Evolutionary conservation across 2,888 invertebrate genomes (phyloP).

Genomic region (Caenorhabditis sp.): DNA sequence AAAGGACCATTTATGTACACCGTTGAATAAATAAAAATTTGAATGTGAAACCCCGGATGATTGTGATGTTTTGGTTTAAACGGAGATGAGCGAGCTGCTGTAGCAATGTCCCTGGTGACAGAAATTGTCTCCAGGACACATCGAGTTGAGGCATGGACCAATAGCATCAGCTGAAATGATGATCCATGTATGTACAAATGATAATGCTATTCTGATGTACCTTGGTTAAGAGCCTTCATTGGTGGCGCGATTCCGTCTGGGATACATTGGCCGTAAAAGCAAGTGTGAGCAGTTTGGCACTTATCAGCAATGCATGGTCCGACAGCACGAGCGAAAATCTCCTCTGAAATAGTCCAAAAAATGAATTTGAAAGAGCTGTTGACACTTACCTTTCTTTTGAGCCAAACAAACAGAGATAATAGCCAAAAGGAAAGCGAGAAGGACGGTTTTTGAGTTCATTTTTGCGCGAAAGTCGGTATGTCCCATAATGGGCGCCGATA

Average conservation of each 20-base stretch:
- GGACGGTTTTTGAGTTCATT: conserved; percentile 36
- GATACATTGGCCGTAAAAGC: conserved; percentile 67
- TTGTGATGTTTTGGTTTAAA: not conserved
- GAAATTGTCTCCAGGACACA: conserved; percentile 61
- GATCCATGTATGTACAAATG: too few species aligned
- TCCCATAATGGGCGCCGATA: conserved; percentile 2
- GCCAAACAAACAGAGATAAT: conserved; percentile 26
- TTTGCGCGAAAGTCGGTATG: conserved; percentile 1
- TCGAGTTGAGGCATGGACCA: conserved; percentile 58
- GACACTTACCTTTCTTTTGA: conserved; percentile 29
- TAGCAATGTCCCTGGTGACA: conserved; percentile 63
- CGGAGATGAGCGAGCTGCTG: conserved; percentile 24
- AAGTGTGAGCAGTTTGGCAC: conserved; percentile 60
- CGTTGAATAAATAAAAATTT: conserved; percentile 2
- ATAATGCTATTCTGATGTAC: conserved; percentile 17
- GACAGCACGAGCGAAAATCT: conserved; percentile 63
- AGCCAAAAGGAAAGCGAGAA: conserved; percentile 25
- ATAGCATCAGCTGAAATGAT: conserved; percentile 58
- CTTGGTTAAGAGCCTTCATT: conserved; percentile 59
- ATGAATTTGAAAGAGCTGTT: not conserved
- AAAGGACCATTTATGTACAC: too few species aligned
- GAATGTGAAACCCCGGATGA: not conserved
- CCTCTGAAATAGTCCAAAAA: conserved; percentile 24
- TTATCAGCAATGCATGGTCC: conserved; percentile 67
- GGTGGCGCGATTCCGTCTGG: conserved; percentile 61